Base-by-base conservation (phyloP, 2,888 invertebrate species). In the Xylophagus ater region DNA sequence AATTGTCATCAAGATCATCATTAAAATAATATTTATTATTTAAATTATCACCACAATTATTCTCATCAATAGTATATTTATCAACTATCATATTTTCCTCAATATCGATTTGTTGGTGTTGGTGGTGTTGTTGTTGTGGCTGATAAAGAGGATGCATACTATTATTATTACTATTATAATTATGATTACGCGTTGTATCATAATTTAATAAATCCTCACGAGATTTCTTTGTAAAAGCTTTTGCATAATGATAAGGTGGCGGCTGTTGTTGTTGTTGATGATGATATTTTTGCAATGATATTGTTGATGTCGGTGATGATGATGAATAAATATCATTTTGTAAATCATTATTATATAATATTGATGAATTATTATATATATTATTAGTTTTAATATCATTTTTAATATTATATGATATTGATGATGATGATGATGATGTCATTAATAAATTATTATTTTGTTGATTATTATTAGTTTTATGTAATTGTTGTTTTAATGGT, bases 171-270 rank as follows among this genome's bases (percentile, higher is more conserved):
- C 10, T 23, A 19, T 26, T 37, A 8, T 23, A 12, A n/a, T 40
- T 14, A 2, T 59, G 55, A 48, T 54, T 58, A 3, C 60, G 51
- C 47, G 59, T 48, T 4, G 56, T 55, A 44, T 62, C 62, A 41
- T 60, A 63, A 6, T 56, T 55, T 2, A 58, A 52, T 17, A 63
- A 51, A 49, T 64, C 64, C 37, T 62, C 57, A 1, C 53, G 52
- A 5, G 60, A 59, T 41, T 84, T 83, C 68, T 83, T 84, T 10
- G 86, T 85, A 55, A 79, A 84, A 3, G 78, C 80, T 17, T 85
- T 83, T 19, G 85, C 86, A 54, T 86, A 81, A 53, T 86, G 83
- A 65, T 86, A 87, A 2, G 86, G 86, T 2, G 86, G 86, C 12
- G 86, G 86, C 45, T 46, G 48, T 46, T 48, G 36, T 53, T 41